phyloP scores from a whole-genome alignment of 2,113 vertebrate species.

The Pholis gunnellus region DNA sequence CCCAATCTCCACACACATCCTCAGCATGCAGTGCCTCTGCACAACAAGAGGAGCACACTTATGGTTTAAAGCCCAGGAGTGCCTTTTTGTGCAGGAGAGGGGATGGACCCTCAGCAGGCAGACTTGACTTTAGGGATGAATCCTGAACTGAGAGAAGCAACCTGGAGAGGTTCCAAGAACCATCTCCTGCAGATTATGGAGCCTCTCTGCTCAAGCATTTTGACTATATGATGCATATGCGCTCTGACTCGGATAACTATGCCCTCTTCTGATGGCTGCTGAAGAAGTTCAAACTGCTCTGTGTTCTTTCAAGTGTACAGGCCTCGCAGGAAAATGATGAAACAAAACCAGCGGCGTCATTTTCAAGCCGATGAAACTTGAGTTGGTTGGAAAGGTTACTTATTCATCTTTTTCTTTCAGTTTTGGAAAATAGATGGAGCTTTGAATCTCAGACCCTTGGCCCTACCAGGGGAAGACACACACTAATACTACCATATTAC shows the following conservation, averaged over 20 bases:
- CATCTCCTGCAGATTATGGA: conserved; percentile 48
- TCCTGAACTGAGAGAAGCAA: conserved; percentile 47
- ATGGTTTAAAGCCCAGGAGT: conserved; percentile 19
- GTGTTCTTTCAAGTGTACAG: not conserved
- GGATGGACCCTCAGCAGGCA: conserved; percentile 5
- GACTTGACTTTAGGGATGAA: conserved; percentile 41
- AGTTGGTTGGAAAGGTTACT: not conserved
- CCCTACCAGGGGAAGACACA: not conserved
- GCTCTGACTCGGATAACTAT: conserved; percentile 19
- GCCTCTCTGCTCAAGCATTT: conserved; percentile 46
- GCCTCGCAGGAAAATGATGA: not conserved
- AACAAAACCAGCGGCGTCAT: not conserved
- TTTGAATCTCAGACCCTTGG: not conserved
- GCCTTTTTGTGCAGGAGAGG: conserved; percentile 35
- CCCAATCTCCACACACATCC: not conserved
- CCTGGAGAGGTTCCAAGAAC: conserved; percentile 42
- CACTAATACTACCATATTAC: not conserved
- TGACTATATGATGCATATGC: conserved; percentile 51
- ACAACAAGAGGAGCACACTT: conserved; percentile 12
- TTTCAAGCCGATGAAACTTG: not conserved
- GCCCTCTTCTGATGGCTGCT: not conserved
- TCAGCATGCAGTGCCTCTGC: conserved; percentile 5
- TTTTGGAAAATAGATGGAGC: not conserved
- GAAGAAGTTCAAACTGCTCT: conserved; percentile 7
- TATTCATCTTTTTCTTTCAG: not conserved